These are phyloP conservation scores for Acanthosepion pharaonis DNA, from an alignment of 2,888 invertebrate genomes.

Conservation along the genomic window DNA sequence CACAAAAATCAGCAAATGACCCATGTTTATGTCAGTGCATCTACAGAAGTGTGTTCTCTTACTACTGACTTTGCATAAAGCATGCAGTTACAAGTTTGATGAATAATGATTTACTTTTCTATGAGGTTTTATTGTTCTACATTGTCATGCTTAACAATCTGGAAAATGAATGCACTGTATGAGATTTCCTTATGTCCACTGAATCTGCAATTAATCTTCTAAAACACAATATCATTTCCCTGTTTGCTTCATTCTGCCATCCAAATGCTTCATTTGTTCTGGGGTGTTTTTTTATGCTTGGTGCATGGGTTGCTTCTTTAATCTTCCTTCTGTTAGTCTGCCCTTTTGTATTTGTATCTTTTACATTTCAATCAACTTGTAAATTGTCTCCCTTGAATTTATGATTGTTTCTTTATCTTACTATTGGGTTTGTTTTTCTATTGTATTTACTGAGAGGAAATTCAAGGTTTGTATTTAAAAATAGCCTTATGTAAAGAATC, in stretches of 20 bases:
- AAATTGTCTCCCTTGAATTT: not conserved
- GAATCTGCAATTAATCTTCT: not conserved
- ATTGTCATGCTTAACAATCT: not conserved
- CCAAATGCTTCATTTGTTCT: not conserved
- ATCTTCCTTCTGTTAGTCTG: not conserved
- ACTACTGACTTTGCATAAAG: not conserved
- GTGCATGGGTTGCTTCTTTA: not conserved
- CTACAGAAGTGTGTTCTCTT: not conserved
- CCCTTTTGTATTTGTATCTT: not conserved
- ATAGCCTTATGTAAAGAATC: not conserved
- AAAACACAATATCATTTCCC: not conserved
- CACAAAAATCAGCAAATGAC: not conserved
- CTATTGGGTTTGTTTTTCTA: not conserved
- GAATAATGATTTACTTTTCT: not conserved
- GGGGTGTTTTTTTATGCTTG: not conserved
- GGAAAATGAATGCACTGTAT: not conserved
- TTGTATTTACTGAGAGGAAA: not conserved
- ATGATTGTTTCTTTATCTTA: not conserved
- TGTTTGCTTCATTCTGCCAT: not conserved
- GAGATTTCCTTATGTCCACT: not conserved
- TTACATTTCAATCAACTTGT: not conserved
- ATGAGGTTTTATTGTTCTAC: not conserved
- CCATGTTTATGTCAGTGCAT: not conserved
- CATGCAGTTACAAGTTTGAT: not conserved
- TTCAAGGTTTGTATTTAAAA: not conserved